These are phyloP conservation scores for Notiomystis cincta DNA, from an alignment of 2,113 vertebrate genomes.

Conservation along the genomic window DNA sequence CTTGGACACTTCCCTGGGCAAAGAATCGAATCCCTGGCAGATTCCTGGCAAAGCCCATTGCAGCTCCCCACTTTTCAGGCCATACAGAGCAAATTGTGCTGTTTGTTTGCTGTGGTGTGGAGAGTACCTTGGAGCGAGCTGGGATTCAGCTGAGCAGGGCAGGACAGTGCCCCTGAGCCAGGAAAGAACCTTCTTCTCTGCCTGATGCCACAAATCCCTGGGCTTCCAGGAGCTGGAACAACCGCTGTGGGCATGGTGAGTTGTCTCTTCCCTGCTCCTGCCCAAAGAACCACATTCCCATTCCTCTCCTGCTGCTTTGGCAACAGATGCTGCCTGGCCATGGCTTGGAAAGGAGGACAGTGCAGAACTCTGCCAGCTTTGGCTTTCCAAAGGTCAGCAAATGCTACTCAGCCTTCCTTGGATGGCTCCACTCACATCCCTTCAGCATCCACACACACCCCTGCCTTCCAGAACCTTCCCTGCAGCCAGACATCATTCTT, in stretches of 20 bases:
- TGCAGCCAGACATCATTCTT: not conserved
- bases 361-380: not conserved
- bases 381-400: not conserved
- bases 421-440: not conserved
- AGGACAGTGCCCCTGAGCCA: not conserved
- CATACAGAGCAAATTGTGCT: accelerated
- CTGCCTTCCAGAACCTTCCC: not conserved
- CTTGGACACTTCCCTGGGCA: not conserved
- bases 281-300: not conserved
- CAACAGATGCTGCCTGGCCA: not conserved
- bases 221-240: not conserved
- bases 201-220: accelerated
- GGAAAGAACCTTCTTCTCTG: not conserved
- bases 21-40: accelerated
- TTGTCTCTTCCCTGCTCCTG: not conserved
- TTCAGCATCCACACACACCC: accelerated
- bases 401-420: not conserved
- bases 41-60: not conserved
- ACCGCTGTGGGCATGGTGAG: not conserved
- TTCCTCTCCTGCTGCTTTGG: not conserved
- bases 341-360: accelerated
- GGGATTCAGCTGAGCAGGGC: not conserved
- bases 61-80: accelerated
- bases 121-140: not conserved
- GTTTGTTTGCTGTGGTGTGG: not conserved